Base-by-base conservation (phyloP, 2,113 vertebrate species). In the Pavo muticus region DNA sequence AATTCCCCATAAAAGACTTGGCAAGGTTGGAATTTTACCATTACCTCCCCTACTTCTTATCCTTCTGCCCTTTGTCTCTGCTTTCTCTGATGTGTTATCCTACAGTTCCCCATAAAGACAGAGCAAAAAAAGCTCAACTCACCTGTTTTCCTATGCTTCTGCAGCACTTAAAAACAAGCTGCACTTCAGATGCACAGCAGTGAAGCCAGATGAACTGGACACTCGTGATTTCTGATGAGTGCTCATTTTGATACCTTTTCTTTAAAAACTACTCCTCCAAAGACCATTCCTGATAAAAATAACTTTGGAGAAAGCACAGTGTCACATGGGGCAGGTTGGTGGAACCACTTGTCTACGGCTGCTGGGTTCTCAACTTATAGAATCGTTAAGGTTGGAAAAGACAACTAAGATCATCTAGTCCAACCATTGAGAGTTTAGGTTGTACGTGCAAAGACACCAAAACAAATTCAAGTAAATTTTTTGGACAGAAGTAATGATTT, bases 111-210 rank as follows among this genome's bases (percentile, higher is more conserved):
- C 52, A 11, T 4, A 29, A 37, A 77, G 8, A 44, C 59, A 76
- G 44, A 69, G n/a, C 45, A 16, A 77, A 57, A 57, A 74, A 88
- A 27, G 0, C 27, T 86, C 42, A 32, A 23, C 2, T 13, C 52
- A 2, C 0, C 13, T 71, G 32, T 52, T 7, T 4, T 75, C 52
- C 52, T 2, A 7, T 68, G 32, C n/a, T 64, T 56, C 71, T 91
- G 30, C 27, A 48, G 30, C 30, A n/a, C 44, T 19, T 0, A 0
- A 14, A 17, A 40, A 16, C n/a, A 61, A 70, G 40, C 4, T 0
- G 0, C 25, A 37, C 37, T 72, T 32, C 35, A 71, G 40, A 39
- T 0, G 0, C 37, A 12, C 30, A 6, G 50, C 48, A 44, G 14
- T 40, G 25, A 85, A 73, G 23, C 23, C 54, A 27, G 44, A 14